Evolutionary conservation across 1,140 invertebrate species (phyloP).

Genomic region (Camponotus floridanus): DNA sequence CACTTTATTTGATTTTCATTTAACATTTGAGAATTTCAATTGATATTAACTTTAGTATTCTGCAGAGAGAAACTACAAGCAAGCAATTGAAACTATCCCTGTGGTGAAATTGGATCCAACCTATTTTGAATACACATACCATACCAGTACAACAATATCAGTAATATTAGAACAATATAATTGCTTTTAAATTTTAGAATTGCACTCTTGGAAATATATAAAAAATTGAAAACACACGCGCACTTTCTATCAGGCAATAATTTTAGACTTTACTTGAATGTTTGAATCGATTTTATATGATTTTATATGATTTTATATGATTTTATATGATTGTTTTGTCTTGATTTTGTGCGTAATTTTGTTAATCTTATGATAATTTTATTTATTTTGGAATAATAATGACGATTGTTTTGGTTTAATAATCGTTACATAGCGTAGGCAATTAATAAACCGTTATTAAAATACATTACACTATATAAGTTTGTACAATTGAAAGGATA

Average conservation of each 20-base stretch:
- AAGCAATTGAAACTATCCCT: not conserved
- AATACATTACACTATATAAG: not conserved
- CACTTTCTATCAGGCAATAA: not conserved
- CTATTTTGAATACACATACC: constrained; percentile 11
- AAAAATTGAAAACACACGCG: not conserved
- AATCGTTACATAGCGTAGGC: constrained; percentile 26
- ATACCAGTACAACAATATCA: not conserved
- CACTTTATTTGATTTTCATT: not conserved
- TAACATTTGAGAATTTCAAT: not conserved
- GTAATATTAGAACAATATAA: not conserved
- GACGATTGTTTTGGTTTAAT: not conserved
- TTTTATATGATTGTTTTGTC: not conserved
- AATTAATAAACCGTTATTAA: constrained; percentile 52
- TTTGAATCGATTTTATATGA: constrained; percentile 1
- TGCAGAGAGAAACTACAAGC: not conserved
- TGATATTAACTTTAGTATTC: not conserved
- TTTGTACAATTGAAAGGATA: constrained; percentile 46
- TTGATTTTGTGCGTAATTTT: not conserved
- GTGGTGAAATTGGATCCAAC: not conserved
- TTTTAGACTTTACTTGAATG: not conserved
- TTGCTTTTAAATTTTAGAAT: constrained; percentile 8
- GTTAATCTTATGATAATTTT: not conserved
- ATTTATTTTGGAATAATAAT: not conserved
- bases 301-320: not conserved
- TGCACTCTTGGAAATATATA: not conserved